Base-by-base conservation (phyloP, 2,888 invertebrate genomes). In the Nymphalis c-album region DNA sequence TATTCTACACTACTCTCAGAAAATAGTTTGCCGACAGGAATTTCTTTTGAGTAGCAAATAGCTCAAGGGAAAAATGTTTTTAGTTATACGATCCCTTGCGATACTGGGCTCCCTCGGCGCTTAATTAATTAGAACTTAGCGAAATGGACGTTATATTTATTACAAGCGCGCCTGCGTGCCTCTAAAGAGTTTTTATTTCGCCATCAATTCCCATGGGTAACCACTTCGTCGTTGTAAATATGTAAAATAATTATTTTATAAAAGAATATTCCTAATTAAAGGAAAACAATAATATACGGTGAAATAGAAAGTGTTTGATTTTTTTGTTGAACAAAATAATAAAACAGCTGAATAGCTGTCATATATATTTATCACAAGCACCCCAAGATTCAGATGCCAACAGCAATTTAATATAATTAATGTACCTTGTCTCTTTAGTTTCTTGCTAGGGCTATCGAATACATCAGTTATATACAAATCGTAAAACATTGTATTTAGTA, bases 51-150 rank as follows among this genome's bases (percentile, higher is more conserved):
- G 67, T 62, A 67, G 68, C 69, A 61, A 63, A 63, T 53, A 69
- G 68, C 71, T 69, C 58, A 55, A 48, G 66, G 70, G 69, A 72
- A 70, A 71, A 71, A 72, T 73, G 70, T 74, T 75, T 72, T 70
- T 67, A 69, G 63, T 64, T 64, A 58, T 55, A 50, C 67, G 63
- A 63, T 72, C 68, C 70, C 69, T 58, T 51, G 71, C 67, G 72
- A 70, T 68, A 71, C 69, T 60, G 69, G 64, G 64, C 45, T 71
- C 76, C 73, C 71, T 68, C 65, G 71, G 66, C 74, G 71, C 71
- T 72, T 77, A 74, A 77, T 77, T 77, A 77, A 77, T 77, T 77
- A 76, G 73, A 74, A 73, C 70, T 71, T 71, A 76, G 73, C 71
- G 73, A 74, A 76, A 75, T 73, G 73, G 71, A 70, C 71, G 69